Evolutionary conservation across 1,140 invertebrate genomes (phyloP), one percentile per base, ranked within the genome.

Genomic region (Wasmannia auropunctata): DNA sequence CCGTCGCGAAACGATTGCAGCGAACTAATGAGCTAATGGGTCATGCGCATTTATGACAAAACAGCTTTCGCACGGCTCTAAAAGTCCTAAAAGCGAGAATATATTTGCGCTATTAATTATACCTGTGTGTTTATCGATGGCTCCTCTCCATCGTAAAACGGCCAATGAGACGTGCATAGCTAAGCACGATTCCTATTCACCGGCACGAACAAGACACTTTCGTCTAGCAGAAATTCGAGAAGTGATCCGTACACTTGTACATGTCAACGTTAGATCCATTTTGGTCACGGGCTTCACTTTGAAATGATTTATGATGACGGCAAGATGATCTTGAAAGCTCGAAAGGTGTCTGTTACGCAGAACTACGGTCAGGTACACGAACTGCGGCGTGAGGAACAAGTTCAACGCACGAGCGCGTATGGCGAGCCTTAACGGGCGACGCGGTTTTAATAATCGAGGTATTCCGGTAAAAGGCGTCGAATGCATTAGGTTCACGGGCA

Each of bases 401-500:
- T 86, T 86, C 69, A 81, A 88, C 43, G 72, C 25, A 80, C 75
- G 83, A 14, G 2, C 37, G 7, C 54, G 60, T 63, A 11, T 37
- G 25, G 28, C 6, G 8, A 81, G n/a, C 43, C 63, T 46, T 54
- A 74, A 83, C 22, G 11, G 43, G 40, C 25, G 11, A 67, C 19
- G 46, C 31, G 46, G 51, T 54, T 19, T 58, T 11, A 69, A 86
- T 62, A 77, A 88, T 88, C 86, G 51, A 75, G 34, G 0, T 63
- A 84, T 67, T 86, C 43, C n/a, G 88, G 74, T 90, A 85, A 84
- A 87, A 89, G 87, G 60, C 63, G 22, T 83, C 62, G 76, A 85
- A 77, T 69, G 16, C 11, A 40, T 81, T 90, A 87, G 88, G 86
- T 90, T 90, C 88, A 90, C 69, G 89, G 86, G 72, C 88, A 88